phyloP scores from a whole-genome alignment of 2,888 invertebrate genomes.

The Branchipolynoe longqiensis region DNA sequence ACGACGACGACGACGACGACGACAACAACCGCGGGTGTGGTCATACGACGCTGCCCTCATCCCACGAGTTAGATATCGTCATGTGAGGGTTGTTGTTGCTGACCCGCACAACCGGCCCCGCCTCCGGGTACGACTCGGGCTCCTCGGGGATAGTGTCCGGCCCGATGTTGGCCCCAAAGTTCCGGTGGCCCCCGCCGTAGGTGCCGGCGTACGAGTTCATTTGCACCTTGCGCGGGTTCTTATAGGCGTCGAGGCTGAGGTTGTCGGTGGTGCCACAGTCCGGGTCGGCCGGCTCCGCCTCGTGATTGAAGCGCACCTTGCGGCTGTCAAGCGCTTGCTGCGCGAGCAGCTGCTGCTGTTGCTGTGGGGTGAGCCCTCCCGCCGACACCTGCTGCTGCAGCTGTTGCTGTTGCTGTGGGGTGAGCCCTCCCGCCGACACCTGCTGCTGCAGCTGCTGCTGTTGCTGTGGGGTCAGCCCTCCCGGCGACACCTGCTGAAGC shows the following conservation, averaged over 20 bases:
- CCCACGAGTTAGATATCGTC: conserved; percentile 37
- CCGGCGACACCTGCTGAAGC: background rate
- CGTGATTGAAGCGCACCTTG: conserved; percentile 49
- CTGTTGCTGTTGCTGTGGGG: background rate
- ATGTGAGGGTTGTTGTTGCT: conserved; percentile 4
- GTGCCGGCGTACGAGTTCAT: conserved; percentile 32
- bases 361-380: conserved; percentile 2
- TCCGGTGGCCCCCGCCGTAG: conserved; percentile 50
- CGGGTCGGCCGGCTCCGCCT: conserved; percentile 20
- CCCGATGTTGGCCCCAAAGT: conserved; percentile 50
- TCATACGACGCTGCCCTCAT: conserved; percentile 58
- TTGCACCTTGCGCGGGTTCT: conserved; percentile 53
- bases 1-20: conserved; percentile 2
- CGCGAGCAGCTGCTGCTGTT: conserved; percentile 9
- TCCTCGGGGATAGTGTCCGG: conserved; percentile 60
- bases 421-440: background rate
- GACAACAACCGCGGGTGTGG: background rate
- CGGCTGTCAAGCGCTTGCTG: conserved; percentile 7
- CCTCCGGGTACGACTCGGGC: conserved; percentile 39
- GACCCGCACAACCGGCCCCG: too few relatives aligned
- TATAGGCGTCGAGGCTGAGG: conserved; percentile 8
- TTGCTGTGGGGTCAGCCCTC: conserved; percentile 2
- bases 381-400: background rate
- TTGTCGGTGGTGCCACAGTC: too few relatives aligned
- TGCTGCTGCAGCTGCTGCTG: conserved; percentile 31